Evolutionary conservation across 2,888 invertebrate species (phyloP).

Genomic region (Eupsilia transversa): DNA sequence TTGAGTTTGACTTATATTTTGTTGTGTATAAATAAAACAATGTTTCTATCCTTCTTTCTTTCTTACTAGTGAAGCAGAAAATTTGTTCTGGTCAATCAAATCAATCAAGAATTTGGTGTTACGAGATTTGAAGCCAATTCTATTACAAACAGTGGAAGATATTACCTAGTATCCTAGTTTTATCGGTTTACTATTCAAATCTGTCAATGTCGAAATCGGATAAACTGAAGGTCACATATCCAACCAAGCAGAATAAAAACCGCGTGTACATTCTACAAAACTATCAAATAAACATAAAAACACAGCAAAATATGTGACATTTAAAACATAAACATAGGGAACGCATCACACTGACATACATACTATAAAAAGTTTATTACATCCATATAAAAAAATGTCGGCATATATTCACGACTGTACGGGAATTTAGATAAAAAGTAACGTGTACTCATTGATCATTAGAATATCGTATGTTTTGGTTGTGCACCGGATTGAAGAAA

Average conservation of each 20-base stretch:
- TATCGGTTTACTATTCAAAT: too few species aligned
- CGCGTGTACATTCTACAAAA: constrained; percentile 9
- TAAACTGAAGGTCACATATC: too few species aligned
- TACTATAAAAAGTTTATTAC: constrained; percentile 50
- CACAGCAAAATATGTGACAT: constrained; percentile 13
- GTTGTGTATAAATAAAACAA: too few species aligned
- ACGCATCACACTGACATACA: neutral
- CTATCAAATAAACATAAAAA: constrained; percentile 29
- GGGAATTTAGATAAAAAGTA: constrained; percentile 61
- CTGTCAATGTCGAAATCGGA: too few species aligned
- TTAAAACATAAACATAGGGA: constrained; percentile 18
- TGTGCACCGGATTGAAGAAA: neutral
- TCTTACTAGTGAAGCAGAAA: too few species aligned
- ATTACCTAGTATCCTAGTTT: neutral
- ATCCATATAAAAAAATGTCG: constrained; percentile 42
- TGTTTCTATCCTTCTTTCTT: too few species aligned
- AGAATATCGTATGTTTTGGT: constrained; percentile 43
- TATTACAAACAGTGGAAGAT: neutral
- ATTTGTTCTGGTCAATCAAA: too few species aligned
- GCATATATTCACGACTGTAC: constrained; percentile 50
- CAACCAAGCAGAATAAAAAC: constrained; percentile 9
- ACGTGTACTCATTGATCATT: constrained; percentile 53
- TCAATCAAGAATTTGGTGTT: too few species aligned
- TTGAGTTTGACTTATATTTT: too few species aligned
- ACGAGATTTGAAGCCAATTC: neutral